Percentiles rank a stretch among this genome's conserved stretches.
Evolutionary conservation across 1,140 invertebrate species (phyloP).

Genomic region (Epicauta chinensis): DNA sequence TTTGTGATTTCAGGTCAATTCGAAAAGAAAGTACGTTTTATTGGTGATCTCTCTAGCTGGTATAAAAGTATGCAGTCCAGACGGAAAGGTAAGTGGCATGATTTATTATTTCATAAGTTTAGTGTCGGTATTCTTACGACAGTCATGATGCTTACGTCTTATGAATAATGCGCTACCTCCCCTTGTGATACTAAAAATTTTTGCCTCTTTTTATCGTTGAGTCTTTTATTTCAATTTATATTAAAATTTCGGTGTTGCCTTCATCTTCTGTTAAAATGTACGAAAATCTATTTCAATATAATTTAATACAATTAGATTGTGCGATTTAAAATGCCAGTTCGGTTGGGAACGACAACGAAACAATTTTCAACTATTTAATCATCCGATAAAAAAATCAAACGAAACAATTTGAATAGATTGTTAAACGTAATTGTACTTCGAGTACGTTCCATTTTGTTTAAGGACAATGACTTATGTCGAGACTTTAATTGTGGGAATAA

Average conservation of each 20-base stretch:
- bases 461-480: too few species aligned
- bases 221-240: constrained; percentile 12
- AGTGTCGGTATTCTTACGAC: neutral
- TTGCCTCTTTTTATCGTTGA: neutral
- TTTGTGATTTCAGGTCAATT: constrained; percentile 3
- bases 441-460: too few species aligned
- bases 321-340: too few species aligned
- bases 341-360: too few species aligned
- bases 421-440: too few species aligned
- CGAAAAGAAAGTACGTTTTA: constrained; percentile 9
- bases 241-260: neutral
- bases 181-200: constrained; percentile 8
- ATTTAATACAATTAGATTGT: too few species aligned
- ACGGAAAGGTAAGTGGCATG: constrained; percentile 15
- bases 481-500: too few species aligned
- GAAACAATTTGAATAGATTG: too few species aligned
- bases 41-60: constrained; percentile 13
- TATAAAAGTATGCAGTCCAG: constrained; percentile 19
- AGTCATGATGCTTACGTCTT: constrained; percentile 7
- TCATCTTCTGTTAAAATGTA: too few species aligned
- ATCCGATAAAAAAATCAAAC: too few species aligned
- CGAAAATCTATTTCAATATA: too few species aligned
- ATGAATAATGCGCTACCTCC: constrained; percentile 8
- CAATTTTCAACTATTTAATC: too few species aligned
- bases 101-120: constrained; percentile 18